Base-by-base conservation (phyloP, 2,888 invertebrate genomes). In the Balanococcus diminutus region DNA sequence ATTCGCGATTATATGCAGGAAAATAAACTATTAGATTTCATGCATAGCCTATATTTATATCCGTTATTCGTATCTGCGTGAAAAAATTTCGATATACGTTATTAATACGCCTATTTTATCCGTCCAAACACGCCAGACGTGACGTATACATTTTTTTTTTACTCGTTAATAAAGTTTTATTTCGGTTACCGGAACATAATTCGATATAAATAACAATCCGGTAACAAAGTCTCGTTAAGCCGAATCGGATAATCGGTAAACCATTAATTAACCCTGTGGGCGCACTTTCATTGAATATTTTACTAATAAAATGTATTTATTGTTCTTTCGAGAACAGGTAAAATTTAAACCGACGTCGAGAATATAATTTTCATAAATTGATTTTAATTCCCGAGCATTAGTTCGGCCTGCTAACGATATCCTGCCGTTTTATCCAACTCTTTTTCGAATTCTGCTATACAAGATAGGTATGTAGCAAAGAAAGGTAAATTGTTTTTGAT, bases 191-290 rank as follows among this genome's bases (percentile, higher is more conserved):
- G 56, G 56, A 56, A 56, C 56, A 56, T 56, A 56, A 56, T 56
- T 56, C 22, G 56, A 56, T 22, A 56, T 56, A 9, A 56, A 31
- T 72, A 72, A 14, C 31, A 31, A 72, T 72, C 72, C 22, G 31
- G 72, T 72, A 72, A 72, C 72, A 31, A 72, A 31, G 72, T 16
- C 72, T 31, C 72, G 72, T 72, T 72, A 72, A 72, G 25, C 72
- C 72, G 25, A 72, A 72, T 72, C 31, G 72, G 72, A 72, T 72
- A 31, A 72, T 72, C 72, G 31, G 28, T 72, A 72, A 31, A 72
- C 72, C 72, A 72, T 72, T 72, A 72, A 72, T 72, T 72, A 72
- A 72, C 72, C 72, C 72, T 72, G 31, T 72, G 72, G 72, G 72
- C 72, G 14, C 72, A 72, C 72, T 72, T 72, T 25, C 31, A 72